Percentiles rank a stretch among this genome's conserved stretches.
phyloP scores from a whole-genome alignment of 2,113 vertebrate species.

The Melanotaenia duboulayi region DNA sequence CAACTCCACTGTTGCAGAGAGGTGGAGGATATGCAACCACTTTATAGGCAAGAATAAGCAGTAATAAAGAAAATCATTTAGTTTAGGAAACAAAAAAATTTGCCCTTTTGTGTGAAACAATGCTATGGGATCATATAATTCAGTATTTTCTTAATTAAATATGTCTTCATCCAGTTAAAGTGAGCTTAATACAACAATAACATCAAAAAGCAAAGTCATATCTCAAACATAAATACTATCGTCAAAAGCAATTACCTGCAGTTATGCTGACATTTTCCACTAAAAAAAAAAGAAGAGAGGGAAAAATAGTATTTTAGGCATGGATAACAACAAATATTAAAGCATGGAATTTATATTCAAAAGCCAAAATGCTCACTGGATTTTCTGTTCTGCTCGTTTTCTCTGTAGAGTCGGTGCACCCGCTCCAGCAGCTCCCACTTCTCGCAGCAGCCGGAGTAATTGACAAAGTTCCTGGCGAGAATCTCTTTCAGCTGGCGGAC shows the following conservation, averaged over 20 bases:
- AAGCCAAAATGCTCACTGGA: slow-evolving; percentile 84
- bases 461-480: slow-evolving; percentile 96
- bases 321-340: background rate
- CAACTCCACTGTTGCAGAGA: slow-evolving; percentile 79
- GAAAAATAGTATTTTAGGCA: background rate
- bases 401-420: slow-evolving; percentile 93
- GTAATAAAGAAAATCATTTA: slow-evolving; percentile 56
- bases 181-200: background rate
- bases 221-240: background rate
- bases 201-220: background rate
- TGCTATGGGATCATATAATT: background rate
- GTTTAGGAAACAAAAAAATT: slow-evolving; percentile 7
- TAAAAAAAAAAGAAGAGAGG: slow-evolving; percentile 51
- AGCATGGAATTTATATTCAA: background rate
- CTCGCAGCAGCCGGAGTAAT: slow-evolving; percentile 98
- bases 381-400: slow-evolving; percentile 91
- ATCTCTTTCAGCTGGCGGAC: slow-evolving; percentile 98
- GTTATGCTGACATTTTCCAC: slow-evolving; percentile 86
- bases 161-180: background rate
- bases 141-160: background rate
- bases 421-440: slow-evolving; percentile 98
- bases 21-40: slow-evolving; percentile 83
- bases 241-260: slow-evolving; percentile 75
- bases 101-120: slow-evolving; percentile 10
- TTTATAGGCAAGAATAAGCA: slow-evolving; percentile 60